Evolutionary conservation across 2,797 vertebrate species (phyloP).

Genomic region (Mus caroli): DNA sequence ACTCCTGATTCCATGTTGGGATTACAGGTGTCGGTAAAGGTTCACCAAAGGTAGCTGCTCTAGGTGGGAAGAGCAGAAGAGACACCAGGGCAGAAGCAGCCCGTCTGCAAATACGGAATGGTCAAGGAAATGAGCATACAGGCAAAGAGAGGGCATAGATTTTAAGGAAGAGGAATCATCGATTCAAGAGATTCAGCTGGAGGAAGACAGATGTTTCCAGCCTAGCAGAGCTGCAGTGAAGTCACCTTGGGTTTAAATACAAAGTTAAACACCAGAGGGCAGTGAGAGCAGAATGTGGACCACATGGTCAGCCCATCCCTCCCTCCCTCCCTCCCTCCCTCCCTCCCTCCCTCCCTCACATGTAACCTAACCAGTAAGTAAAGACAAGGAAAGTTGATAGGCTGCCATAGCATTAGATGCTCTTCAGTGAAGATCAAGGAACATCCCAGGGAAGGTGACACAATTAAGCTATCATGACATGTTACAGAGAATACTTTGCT

Average conservation of each 20-base stretch:
- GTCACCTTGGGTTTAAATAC: neutral
- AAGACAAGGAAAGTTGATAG: slow-evolving; percentile 54
- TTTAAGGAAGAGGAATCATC: accelerated
- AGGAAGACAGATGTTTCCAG: neutral
- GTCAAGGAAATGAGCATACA: neutral
- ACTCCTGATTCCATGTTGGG: neutral
- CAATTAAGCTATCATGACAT: slow-evolving; percentile 75
- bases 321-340: neutral
- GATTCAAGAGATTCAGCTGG: neutral
- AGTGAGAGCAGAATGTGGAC: neutral
- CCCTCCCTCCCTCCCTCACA: neutral
- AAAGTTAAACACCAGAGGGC: neutral
- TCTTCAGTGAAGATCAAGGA: slow-evolving; percentile 22
- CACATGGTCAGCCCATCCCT: neutral
- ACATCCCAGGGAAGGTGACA: slow-evolving; percentile 65
- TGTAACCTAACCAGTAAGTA: slow-evolving; percentile 14
- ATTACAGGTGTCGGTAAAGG: neutral
- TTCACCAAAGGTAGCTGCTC: neutral
- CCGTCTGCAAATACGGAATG: neutral
- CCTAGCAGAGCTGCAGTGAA: neutral
- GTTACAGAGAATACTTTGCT: slow-evolving; percentile 67
- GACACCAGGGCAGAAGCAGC: neutral
- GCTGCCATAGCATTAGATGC: neutral
- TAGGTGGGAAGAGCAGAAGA: neutral
- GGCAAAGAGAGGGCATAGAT: neutral